These are phyloP conservation scores for Cosmia trapezina DNA, from an alignment of 2,888 invertebrate genomes.

Conservation along the genomic window DNA sequence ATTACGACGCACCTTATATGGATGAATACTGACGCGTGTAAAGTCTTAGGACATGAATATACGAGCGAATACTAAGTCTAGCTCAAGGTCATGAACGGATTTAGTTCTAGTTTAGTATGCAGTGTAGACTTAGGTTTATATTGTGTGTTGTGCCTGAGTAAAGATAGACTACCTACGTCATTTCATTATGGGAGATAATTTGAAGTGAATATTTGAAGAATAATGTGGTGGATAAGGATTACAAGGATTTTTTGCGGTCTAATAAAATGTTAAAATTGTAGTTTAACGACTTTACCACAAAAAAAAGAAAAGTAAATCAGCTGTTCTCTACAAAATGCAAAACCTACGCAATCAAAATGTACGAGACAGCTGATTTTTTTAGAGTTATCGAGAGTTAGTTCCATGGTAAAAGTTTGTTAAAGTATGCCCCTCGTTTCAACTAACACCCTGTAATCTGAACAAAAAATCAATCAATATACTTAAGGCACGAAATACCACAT, in stretches of 20 bases:
- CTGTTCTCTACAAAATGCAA: no score
- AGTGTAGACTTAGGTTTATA: constrained; percentile 20
- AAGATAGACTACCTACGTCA: not conserved
- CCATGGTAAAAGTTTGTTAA: no score
- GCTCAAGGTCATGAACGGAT: constrained; percentile 31
- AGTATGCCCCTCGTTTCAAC: no score
- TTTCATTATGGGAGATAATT: not conserved
- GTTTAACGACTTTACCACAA: no score
- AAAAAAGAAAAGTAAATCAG: no score
- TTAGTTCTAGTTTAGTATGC: constrained; percentile 37
- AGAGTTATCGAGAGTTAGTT: no score
- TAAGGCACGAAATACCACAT: no score
- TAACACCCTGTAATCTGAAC: no score
- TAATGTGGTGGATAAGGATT: not conserved
- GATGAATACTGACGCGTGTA: not conserved
- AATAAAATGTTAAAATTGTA: no score
- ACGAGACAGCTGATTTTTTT: no score
- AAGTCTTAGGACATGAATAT: constrained; percentile 25
- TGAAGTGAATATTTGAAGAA: constrained; percentile 16
- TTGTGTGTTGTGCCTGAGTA: not conserved
- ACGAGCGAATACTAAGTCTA: constrained; percentile 10
- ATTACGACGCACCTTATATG: constrained; percentile 29
- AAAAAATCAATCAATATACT: no score
- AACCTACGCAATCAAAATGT: no score
- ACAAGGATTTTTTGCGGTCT: not conserved